Evolutionary conservation across 1,140 invertebrate genomes (phyloP).

Genomic region (Drosophila trapezifrons): DNA sequence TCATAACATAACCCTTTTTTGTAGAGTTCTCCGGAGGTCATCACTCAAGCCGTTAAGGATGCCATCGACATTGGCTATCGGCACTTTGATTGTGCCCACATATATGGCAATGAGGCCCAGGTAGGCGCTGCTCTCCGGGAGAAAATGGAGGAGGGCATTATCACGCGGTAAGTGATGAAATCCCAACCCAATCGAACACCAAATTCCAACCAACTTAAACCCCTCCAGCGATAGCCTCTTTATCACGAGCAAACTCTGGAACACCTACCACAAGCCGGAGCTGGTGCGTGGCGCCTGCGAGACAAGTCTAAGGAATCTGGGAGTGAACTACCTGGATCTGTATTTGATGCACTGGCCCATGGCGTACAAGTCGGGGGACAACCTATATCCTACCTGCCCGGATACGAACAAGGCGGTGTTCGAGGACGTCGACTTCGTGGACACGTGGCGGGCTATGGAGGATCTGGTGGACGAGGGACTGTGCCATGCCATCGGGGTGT

Average conservation of each 20-base stretch:
- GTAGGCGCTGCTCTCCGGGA: conserved; percentile 88
- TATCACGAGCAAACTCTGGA: conserved; percentile 86
- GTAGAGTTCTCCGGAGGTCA: conserved; percentile 89
- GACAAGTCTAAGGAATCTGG: conserved; percentile 87
- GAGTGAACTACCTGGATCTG: conserved; percentile 90
- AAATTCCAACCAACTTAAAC: neutral
- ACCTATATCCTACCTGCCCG: conserved; percentile 84
- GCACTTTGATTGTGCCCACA: conserved; percentile 92
- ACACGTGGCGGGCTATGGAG: conserved; percentile 96
- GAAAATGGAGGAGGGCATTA: conserved; percentile 87
- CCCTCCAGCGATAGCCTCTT: conserved; percentile 87
- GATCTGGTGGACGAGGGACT: conserved; percentile 89
- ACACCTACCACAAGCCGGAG: conserved; percentile 73
- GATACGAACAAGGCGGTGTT: conserved; percentile 86
- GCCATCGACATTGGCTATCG: conserved; percentile 91
- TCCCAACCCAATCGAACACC: conserved; percentile 57
- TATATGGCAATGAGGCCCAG: conserved; percentile 91
- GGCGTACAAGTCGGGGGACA: conserved; percentile 83
- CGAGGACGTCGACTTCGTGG: conserved; percentile 89
- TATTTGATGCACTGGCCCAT: conserved; percentile 93
- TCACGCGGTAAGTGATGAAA: conserved; percentile 86
- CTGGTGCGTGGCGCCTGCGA: conserved; percentile 72
- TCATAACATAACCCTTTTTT: too few relatives aligned
- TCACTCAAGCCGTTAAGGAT: conserved; percentile 89
- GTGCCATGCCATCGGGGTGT: conserved; percentile 92